phyloP scores from a whole-genome alignment of 1,140 invertebrate genomes.

The Drosophila sulfurigaster region DNA sequence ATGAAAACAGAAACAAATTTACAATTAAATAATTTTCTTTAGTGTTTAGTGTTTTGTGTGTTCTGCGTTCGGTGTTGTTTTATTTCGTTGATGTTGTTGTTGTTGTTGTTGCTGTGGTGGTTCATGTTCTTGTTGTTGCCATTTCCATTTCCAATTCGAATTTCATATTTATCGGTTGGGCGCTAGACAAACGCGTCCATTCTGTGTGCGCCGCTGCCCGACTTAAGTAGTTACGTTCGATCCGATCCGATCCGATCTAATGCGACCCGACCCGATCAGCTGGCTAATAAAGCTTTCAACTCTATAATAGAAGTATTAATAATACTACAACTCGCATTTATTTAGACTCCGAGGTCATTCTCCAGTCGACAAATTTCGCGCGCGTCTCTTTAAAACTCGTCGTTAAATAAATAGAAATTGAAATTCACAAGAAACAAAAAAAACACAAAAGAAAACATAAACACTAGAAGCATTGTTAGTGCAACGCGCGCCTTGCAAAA shows the following conservation, averaged over 20 bases:
- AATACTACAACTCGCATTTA: background rate
- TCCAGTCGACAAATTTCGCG: constrained; percentile 30
- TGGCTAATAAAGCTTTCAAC: background rate
- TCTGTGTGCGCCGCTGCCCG: constrained; percentile 54
- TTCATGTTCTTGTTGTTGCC: constrained; percentile 14
- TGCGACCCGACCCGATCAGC: background rate
- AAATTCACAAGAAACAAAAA: background rate
- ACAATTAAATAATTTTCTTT: constrained; percentile 81
- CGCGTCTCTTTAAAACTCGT: constrained; percentile 34
- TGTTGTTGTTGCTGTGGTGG: constrained; percentile 13
- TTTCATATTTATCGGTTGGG: constrained; percentile 73
- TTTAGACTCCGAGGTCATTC: constrained; percentile 1
- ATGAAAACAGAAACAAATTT: constrained; percentile 48
- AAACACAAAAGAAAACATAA: constrained; percentile 1
- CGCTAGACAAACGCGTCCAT: constrained; percentile 67
- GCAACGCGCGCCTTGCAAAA: constrained; percentile 21
- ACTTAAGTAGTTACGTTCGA: background rate
- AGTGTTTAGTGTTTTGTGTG: constrained; percentile 20
- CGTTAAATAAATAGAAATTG: constrained; percentile 7
- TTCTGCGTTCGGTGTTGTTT: constrained; percentile 1
- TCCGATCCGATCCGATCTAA: constrained; percentile 1
- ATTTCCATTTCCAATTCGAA: constrained; percentile 66
- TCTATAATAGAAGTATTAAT: background rate
- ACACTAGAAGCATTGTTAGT: constrained; percentile 62
- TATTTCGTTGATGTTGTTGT: background rate